Percentiles rank a stretch among this genome's conserved stretches.
phyloP scores from a whole-genome alignment of 2,797 vertebrate species.

The Malurus splendens region DNA sequence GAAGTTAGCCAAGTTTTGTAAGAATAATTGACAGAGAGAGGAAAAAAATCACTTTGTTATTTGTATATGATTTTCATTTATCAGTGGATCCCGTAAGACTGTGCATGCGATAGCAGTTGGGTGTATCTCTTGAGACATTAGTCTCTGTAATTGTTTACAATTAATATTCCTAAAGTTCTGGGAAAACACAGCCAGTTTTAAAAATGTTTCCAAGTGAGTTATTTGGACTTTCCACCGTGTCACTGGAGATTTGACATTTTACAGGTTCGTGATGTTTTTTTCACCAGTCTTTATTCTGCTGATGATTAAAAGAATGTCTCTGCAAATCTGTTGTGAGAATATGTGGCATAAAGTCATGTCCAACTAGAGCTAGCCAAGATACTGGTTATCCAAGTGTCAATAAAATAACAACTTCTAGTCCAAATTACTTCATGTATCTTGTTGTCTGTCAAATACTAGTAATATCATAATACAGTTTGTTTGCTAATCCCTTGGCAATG shows the following conservation, averaged over 20 bases:
- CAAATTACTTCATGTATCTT: neutral
- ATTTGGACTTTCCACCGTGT: neutral
- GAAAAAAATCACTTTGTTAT: neutral
- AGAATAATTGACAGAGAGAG: neutral
- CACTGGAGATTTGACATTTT: neutral
- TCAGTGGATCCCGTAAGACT: neutral
- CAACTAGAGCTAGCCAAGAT: neutral
- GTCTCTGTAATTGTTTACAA: neutral
- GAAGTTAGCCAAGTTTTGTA: neutral
- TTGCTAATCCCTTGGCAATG: neutral
- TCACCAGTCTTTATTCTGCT: neutral
- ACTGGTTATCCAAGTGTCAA: neutral
- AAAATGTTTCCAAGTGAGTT: neutral
- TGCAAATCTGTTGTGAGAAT: neutral
- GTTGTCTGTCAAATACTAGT: neutral
- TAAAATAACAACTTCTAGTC: neutral
- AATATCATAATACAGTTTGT: neutral
- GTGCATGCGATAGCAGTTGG: neutral
- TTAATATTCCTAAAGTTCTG: conserved; percentile 5
- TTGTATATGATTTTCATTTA: conserved; percentile 4
- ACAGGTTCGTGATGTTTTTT: neutral
- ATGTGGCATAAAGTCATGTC: neutral
- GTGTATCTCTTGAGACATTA: neutral
- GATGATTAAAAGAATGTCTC: neutral
- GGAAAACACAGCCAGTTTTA: neutral